phyloP scores from a whole-genome alignment of 2,888 invertebrate species.

The Carterocephalus palaemon region DNA sequence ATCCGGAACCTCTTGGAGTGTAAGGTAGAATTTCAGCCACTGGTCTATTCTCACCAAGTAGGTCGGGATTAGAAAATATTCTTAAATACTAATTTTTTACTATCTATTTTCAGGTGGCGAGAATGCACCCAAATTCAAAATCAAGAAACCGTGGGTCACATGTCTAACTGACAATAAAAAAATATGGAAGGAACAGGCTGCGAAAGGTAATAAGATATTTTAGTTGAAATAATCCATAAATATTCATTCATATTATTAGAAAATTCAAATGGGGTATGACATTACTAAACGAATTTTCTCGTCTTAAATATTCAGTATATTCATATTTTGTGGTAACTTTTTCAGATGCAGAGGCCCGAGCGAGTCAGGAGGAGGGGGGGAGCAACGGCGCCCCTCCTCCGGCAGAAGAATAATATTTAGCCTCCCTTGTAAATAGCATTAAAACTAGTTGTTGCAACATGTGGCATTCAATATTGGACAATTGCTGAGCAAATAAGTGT shows the following conservation, averaged over 20 bases:
- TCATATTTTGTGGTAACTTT: too few species aligned
- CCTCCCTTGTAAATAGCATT: slow-evolving; percentile 74
- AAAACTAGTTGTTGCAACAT: slow-evolving; percentile 66
- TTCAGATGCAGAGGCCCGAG: slow-evolving; percentile 78
- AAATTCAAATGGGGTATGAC: too few species aligned
- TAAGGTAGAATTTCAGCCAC: too few species aligned
- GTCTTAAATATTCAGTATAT: too few species aligned
- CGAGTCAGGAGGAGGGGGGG: slow-evolving; percentile 68
- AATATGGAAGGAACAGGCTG: slow-evolving; percentile 90
- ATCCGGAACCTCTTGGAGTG: too few species aligned
- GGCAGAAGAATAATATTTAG: slow-evolving; percentile 76
- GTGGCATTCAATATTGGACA: slow-evolving; percentile 62
- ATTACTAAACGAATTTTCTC: too few species aligned
- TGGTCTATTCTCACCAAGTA: too few species aligned
- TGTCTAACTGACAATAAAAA: slow-evolving; percentile 89
- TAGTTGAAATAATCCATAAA: too few species aligned
- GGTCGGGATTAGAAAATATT: too few species aligned
- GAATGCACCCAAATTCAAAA: slow-evolving; percentile 74
- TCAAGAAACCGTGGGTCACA: slow-evolving; percentile 88
- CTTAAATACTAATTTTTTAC: not conserved
- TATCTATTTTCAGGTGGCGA: slow-evolving; percentile 55
- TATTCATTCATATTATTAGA: too few species aligned
- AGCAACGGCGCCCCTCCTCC: slow-evolving; percentile 48
- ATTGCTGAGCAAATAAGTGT: slow-evolving; percentile 47
- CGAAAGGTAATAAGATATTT: slow-evolving; percentile 77